Base-by-base conservation (phyloP, 2,113 vertebrate species). In the Spheniscus mendiculus region DNA sequence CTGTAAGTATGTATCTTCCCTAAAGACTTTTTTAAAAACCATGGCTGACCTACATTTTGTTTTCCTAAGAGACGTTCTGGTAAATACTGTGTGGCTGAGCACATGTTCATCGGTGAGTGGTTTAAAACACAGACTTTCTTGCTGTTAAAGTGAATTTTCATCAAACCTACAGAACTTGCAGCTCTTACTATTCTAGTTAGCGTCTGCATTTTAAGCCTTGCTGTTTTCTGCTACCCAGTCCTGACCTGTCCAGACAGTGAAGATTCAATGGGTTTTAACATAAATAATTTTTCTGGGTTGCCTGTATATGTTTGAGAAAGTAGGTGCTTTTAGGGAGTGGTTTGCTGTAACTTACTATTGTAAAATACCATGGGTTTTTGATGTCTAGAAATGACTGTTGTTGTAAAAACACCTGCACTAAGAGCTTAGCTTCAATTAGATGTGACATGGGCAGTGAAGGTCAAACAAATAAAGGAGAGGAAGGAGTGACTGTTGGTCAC, bases 41-140 rank as follows among this genome's bases (percentile, higher is more conserved):
- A 10, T 44, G 22, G 9, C 81, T 91, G 90, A 77, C 45, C 70
- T 93, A 71, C 15, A 32, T 78, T 23, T 80, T 71, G 6, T 52
- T 95, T 89, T 50, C 55, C 17, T 44, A 9, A 83, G 71, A 69
- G 59, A 21, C 20, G 5, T 65, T 87, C 44, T 18, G 9, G 52
- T 87, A 53, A 69, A 52, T 29, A 27, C 16, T 34, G 38, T 2
- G 6, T 77, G 63, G 15, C 67, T 76, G 15, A 89, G 65, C 36
- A 65, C 19, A 11, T 1, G 0, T 11, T 78, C 12, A 38, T 70
- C 67, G 2, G 0, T 0, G 11, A 62, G 44, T 47, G 42, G 11
- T 44, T 74, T 63, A 27, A 27, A 36, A 45, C 21, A 42, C 8
- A 40, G 55, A 26, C n/a, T 69, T 53, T n/a, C 15, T 42, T 52